phyloP scores from a whole-genome alignment of 2,888 invertebrate species.

The Drosophila barbarae region DNA sequence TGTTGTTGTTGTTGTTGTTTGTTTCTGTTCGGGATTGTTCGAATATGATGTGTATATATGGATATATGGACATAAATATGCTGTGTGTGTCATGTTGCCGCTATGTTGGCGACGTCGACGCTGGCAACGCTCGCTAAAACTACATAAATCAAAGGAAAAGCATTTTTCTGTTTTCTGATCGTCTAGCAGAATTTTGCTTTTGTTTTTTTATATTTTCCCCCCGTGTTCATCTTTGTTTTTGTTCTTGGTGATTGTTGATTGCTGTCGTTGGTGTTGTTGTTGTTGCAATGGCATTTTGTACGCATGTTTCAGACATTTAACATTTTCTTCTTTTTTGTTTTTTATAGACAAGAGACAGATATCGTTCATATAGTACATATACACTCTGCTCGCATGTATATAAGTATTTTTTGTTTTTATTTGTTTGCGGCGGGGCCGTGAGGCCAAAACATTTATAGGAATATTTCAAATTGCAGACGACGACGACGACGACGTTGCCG shows the following conservation, averaged over 20 bases:
- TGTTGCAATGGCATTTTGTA: slow-evolving; percentile 68
- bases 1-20: background rate
- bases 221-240: slow-evolving; percentile 34
- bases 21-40: slow-evolving; percentile 19
- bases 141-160: slow-evolving; percentile 70
- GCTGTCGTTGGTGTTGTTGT: slow-evolving; percentile 26
- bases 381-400: slow-evolving; percentile 11
- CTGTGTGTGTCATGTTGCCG: slow-evolving; percentile 40
- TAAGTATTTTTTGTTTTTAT: slow-evolving; percentile 33
- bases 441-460: slow-evolving; percentile 72
- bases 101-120: slow-evolving; percentile 28
- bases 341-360: slow-evolving; percentile 60
- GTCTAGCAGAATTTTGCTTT: slow-evolving; percentile 46
- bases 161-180: slow-evolving; percentile 58
- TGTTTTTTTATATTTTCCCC: slow-evolving; percentile 35
- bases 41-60: slow-evolving; percentile 24
- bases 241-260: slow-evolving; percentile 39
- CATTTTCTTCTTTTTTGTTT: slow-evolving; percentile 57
- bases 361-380: slow-evolving; percentile 40
- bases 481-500: slow-evolving; percentile 23
- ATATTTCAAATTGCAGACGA: slow-evolving; percentile 65
- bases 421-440: slow-evolving; percentile 54
- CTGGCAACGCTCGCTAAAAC: slow-evolving; percentile 50
- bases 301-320: slow-evolving; percentile 73
- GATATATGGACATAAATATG: slow-evolving; percentile 19